Evolutionary conservation across 2,888 invertebrate species (phyloP), one percentile per base, ranked within the genome.

Genomic region (Fragum sueziense): DNA sequence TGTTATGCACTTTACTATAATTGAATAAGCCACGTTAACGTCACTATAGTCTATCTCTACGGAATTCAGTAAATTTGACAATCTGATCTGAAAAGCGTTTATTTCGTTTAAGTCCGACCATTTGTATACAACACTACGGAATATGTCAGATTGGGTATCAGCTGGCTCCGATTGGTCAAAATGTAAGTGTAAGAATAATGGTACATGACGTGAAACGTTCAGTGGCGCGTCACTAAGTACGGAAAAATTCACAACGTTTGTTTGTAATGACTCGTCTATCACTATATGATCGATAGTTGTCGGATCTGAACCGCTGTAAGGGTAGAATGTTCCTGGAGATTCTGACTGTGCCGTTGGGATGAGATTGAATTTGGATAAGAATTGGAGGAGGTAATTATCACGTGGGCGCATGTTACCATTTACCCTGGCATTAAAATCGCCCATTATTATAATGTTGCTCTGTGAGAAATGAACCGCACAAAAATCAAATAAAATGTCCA

Each of bases 151-250:
- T n/a, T n/a, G 4, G 14, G 47, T 9, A 47, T 57, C 57, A 27
- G 57, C 3, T 57, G n/a, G 25, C 25, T 25, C n/a, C 27, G 25
- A 25, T 27, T 25, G 27, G 9, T 57, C 57, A 3, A 57, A 6
- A 11, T 22, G 27, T 25, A 62, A n/a, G n/a, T 62, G 34, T 1
- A 62, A 20, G n/a, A 62, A 62, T n/a, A 62, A n/a, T n/a, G 62
- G 62, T 62, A 62, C 20, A 34, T 62, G 62, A 20, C 62, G 62
- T 1, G 62, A 62, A 17, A 62, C 27, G n/a, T 62, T 62, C 34
- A 62, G 33, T 20, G 62, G 33, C 22, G 62, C 31, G 34, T 62
- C 62, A 31, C 31, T 29, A 17, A 33, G 17, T 2, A 31, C 7
- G 31, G n/a, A 62, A 33, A n/a, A 62, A 11, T 20, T 9, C 14